phyloP scores from a whole-genome alignment of 2,113 vertebrate genomes.

The Pelecanoides urinatrix region DNA sequence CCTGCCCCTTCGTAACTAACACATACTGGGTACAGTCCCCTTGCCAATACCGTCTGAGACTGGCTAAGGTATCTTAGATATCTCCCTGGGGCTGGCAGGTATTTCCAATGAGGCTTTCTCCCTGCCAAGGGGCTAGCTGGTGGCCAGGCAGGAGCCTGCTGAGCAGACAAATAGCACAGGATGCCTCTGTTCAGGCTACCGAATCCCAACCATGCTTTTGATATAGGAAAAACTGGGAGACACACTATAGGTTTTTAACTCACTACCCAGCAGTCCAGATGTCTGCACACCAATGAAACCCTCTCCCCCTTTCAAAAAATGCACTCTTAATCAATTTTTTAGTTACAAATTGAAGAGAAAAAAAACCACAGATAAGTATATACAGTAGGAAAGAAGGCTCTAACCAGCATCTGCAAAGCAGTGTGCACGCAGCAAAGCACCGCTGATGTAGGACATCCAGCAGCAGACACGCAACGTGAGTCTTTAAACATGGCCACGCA shows the following conservation, averaged over 20 bases:
- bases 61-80: rapidly evolving
- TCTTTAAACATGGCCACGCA: not conserved
- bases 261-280: not conserved
- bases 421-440: rapidly evolving
- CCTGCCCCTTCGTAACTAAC: not conserved
- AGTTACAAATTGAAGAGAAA: not conserved
- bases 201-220: not conserved
- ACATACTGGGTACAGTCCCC: not conserved
- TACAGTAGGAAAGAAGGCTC: not conserved
- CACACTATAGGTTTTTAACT: not conserved
- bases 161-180: not conserved
- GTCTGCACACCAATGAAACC: not conserved
- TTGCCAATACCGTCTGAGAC: not conserved
- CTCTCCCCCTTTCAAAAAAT: not conserved
- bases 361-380: not conserved
- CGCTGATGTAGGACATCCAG: not conserved
- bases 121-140: not conserved
- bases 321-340: not conserved
- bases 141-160: not conserved
- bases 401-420: not conserved
- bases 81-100: not conserved
- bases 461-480: not conserved
- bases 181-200: not conserved
- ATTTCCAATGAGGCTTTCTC: not conserved
- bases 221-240: not conserved